phyloP scores from a whole-genome alignment of 1,140 invertebrate genomes.

The Diprion similis region DNA sequence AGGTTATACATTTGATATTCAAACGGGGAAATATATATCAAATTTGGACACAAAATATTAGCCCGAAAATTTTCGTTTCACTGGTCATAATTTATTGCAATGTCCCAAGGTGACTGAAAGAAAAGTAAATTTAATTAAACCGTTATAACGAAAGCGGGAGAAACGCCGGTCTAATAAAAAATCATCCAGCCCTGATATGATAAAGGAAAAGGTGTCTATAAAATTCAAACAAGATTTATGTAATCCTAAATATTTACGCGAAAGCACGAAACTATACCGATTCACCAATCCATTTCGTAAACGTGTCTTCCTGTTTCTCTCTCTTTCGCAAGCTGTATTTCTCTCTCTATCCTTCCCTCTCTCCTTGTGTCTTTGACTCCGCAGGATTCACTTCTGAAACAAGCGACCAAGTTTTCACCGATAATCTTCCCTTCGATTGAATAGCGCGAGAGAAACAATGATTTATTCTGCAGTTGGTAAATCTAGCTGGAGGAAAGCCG shows the following conservation, averaged over 20 bases:
- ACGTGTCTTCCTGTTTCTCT: neutral
- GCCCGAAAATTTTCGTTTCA: neutral
- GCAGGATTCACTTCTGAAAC: neutral
- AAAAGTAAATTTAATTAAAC: neutral
- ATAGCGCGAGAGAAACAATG: neutral
- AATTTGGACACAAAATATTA: too few relatives aligned
- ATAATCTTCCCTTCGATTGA: conserved; percentile 3
- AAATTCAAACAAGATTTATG: neutral
- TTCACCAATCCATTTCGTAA: neutral
- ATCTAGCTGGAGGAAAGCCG: neutral
- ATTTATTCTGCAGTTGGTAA: neutral
- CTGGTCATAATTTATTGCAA: neutral
- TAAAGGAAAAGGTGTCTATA: neutral
- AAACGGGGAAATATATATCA: too few relatives aligned
- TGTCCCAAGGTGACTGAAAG: neutral
- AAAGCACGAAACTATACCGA: too few relatives aligned
- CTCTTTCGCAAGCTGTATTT: neutral
- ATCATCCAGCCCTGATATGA: neutral
- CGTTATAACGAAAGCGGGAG: neutral
- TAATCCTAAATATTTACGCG: neutral
- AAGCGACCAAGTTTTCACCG: neutral
- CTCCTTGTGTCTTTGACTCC: neutral
- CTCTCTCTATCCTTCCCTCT: neutral
- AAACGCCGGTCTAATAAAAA: neutral
- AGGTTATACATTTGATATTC: too few relatives aligned